Evolutionary conservation across 2,797 vertebrate species (phyloP), one percentile per base, ranked within the genome.

Genomic region (Buceros bicornis): DNA sequence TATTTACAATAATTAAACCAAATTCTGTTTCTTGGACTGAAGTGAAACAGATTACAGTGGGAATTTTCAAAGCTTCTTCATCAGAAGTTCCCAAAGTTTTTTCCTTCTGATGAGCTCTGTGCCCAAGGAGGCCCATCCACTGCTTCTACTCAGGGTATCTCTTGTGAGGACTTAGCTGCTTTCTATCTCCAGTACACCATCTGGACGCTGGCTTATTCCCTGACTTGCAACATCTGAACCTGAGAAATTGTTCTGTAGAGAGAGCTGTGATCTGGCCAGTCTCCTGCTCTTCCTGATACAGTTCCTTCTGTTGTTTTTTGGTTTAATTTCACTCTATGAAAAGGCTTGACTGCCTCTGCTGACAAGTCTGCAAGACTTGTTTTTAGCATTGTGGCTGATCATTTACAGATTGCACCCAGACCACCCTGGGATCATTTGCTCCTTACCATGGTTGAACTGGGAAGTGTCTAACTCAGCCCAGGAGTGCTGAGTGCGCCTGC

Each of bases 241-340:
- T 43, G 29, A 45, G 54, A 88, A 78, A 60, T 53, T 37, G 80
- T 95, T 83, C 58, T 50, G n/a, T 5, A 29, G 64, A 80, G 85
- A 17, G 57, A 95, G 65, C 87, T 95, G 88, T 78, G 69, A 45
- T 88, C 58, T 83, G 82, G 29, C 50, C 42, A 33, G 50, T 69
- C 50, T 67, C 33, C 70, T 79, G 29, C 66, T 82, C 76, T 83
- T 78, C 24, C 65, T 56, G 29, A 57, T 10, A 6, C 2, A 5
- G 35, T 80, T 40, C n/a, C 69, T 95, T 91, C 42, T 17, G 17
- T 33, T 85, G 35, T 3, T 22, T 71, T 83, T 87, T 54, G 24
- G 31, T 50, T 89, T 85, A 40, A 31, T 86, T 81, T 90, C 21
- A 10, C 16, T 64, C 25, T 54, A 1, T 62, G 16, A 24, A 58